Conservation (phyloP, 1,140 invertebrate genomes). For the Asobara japonica region DNA sequence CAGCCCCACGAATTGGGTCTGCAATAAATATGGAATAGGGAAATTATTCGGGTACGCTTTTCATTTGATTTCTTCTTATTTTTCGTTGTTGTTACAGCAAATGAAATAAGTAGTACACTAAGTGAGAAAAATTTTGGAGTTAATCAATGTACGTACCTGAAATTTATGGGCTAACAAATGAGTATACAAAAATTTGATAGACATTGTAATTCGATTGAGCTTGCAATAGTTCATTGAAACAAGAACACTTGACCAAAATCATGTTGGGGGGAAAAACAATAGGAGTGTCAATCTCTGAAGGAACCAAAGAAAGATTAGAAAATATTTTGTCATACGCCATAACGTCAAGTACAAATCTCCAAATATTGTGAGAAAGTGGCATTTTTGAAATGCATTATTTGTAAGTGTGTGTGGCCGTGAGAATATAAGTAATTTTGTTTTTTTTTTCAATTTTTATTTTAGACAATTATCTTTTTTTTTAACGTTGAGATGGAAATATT, state of each 20-base stretch:
- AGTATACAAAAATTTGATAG: not conserved
- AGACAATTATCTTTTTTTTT: not conserved
- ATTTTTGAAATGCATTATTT: conserved; percentile 42
- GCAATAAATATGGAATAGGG: conserved; percentile 36
- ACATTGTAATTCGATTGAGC: not conserved
- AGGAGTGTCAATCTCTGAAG: not conserved
- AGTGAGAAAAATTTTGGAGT: not conserved
- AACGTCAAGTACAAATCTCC: conserved; percentile 55
- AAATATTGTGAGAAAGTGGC: conserved; percentile 31
- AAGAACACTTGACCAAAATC: conserved; percentile 6
- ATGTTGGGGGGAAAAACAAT: not conserved
- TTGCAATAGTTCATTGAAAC: not conserved
- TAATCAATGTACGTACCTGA: conserved; percentile 16
- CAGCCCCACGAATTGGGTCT: conserved; percentile 42
- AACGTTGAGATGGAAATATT: not conserved
- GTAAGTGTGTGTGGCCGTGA: conserved; percentile 34
- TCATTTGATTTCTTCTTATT: not conserved
- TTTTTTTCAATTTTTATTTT: not conserved
- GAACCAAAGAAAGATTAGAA: conserved; percentile 39
- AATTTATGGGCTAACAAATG: not conserved
- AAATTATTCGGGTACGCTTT: not conserved
- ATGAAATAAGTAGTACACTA: not conserved
- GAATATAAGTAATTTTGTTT: not conserved
- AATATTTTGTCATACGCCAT: conserved; percentile 55
- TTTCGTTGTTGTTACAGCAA: not conserved